These are phyloP conservation scores for Axis porcinus DNA, from an alignment of 2,113 vertebrate genomes.

Conservation along the genomic window DNA sequence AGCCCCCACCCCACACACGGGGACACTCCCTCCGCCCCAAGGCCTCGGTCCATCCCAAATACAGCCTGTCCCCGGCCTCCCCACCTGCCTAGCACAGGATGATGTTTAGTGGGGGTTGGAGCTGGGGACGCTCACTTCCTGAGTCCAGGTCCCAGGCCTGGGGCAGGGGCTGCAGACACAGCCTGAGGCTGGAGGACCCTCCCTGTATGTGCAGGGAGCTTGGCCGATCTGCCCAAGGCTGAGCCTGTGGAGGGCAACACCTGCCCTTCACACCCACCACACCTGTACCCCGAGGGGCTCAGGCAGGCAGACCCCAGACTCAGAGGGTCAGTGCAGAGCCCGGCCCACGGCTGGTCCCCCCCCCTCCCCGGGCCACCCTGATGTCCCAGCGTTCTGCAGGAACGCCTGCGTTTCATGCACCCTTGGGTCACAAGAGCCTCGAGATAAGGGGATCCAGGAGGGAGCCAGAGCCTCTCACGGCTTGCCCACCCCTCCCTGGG, in stretches of 20 bases:
- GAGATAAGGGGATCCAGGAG: neutral
- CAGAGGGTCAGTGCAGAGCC: neutral
- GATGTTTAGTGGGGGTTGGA: neutral
- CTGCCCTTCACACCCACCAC: neutral
- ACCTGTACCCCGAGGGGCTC: no score
- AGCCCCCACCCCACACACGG: neutral
- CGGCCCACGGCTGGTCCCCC: neutral
- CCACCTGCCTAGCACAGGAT: neutral
- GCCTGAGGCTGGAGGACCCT: neutral
- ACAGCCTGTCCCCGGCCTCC: neutral
- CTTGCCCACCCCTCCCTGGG: neutral
- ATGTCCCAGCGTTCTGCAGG: rapidly evolving
- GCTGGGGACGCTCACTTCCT: neutral
- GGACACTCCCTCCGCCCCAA: neutral
- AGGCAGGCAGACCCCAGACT: neutral
- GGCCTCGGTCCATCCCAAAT: no score
- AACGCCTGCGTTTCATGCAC: neutral
- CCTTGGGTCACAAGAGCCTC: no score
- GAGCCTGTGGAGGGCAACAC: neutral
- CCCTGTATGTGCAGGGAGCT: rapidly evolving
- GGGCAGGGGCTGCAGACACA: neutral
- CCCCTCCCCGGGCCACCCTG: no score
- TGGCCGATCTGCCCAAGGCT: rapidly evolving
- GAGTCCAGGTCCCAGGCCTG: neutral
- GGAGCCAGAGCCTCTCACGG: neutral